These are phyloP conservation scores for Oceanites oceanicus DNA, from an alignment of 2,113 vertebrate genomes.

Conservation along the genomic window DNA sequence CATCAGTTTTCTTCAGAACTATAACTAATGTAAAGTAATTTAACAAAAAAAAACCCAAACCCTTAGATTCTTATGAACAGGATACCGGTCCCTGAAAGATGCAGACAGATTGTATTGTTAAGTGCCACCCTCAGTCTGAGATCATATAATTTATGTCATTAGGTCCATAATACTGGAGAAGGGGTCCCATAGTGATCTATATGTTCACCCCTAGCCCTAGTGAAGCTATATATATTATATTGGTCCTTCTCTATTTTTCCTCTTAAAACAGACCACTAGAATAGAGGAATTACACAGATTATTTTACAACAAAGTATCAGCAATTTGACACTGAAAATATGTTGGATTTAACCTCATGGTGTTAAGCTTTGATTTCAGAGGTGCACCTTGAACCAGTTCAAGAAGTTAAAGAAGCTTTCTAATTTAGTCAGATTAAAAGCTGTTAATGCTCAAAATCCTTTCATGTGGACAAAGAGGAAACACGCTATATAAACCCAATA, in stretches of 20 bases:
- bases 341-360: neutral
- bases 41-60: neutral
- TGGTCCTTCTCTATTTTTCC: neutral
- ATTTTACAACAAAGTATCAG: neutral
- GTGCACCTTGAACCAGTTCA: neutral
- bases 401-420: neutral
- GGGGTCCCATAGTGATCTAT: neutral
- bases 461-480: neutral
- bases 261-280: neutral
- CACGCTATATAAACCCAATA: neutral
- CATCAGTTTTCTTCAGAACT: neutral
- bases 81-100: neutral
- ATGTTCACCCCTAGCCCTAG: too few species aligned
- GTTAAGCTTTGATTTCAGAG: neutral
- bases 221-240: too few species aligned
- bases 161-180: neutral
- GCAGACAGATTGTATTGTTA: neutral
- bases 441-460: neutral
- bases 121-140: neutral
- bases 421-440: neutral
- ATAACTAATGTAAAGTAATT: neutral
- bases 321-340: neutral
- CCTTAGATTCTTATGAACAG: neutral
- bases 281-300: neutral
- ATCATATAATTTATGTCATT: neutral